Evolutionary conservation across 2,888 invertebrate genomes (phyloP), one percentile per base, ranked within the genome.

Genomic region (Dolomedes plantarius): DNA sequence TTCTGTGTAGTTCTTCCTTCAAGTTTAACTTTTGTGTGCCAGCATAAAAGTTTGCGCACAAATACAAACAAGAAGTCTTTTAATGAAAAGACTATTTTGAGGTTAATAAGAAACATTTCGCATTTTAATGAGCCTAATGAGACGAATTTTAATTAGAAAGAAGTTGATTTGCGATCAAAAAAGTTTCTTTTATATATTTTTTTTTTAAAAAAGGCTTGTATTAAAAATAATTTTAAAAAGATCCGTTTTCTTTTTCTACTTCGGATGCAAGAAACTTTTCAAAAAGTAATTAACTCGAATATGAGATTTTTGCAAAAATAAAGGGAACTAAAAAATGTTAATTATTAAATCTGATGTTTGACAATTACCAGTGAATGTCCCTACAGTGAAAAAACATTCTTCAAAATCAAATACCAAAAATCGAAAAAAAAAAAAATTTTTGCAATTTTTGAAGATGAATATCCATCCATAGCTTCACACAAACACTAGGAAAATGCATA

Each of bases 281-380:
- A 83, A 77, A 83, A 83, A 77, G 83, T 77, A 83, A 83, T 83
- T 83, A 83, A 83, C 76, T 83, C 46, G 36, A 50, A 83, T 83
- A 83, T 83, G 72, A 83, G 83, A 77, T 65, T 77, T 83, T 67
- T 50, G 56, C 72, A 72, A 77, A 83, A 83, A 72, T 65, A 67
- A 77, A 28, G 50, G 39, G 68, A 62, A 39, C 65, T 69, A 76
- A 82, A 77, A 67, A 67, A 27, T 65, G 72, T 76, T 83, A 83
- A 83, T 77, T 83, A 83, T 83, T 83, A 83, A 83, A 83, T 83
- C 76, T 77, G 72, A 83, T 83, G 83, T 83, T 81, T 77, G 77
- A 77, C 83, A 83, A 83, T 83, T 83, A 77, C 67, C 72, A 83
- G 72, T 72, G 83, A 77, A 83, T 76, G 83, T 73, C 31, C 36